Evolutionary conservation across 2,113 vertebrate species (phyloP), one percentile per base, ranked within the genome.

Genomic region (Diadophis punctatus): DNA sequence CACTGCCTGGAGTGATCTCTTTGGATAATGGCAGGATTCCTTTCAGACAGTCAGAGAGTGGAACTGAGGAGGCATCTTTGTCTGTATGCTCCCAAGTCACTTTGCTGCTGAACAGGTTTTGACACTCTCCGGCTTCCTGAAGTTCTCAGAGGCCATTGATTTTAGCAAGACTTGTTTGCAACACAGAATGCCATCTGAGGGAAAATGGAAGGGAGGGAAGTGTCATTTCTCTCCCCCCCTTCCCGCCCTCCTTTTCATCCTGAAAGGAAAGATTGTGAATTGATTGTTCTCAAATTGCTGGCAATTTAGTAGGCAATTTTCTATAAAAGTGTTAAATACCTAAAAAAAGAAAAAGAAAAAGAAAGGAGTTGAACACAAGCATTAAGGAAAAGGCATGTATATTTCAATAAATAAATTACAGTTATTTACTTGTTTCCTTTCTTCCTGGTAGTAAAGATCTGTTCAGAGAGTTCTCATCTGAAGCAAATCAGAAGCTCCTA

Each of bases 121-220:
- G 93, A 96, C 97, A 96, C 95, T 97, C 94, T 93, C 96, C 94
- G 94, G 85, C 90, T 96, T 96, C 97, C 97, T 97, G 96, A 97
- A 97, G 96, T 96, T 96, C 94, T 95, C 94, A 96, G 95, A 95
- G 95, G 96, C 93, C 94, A 95, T 87, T 97, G 96, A 97, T 97
- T 97, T 96, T 96, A 96, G 95, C 0, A 1, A 95, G 95, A 95
- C 94, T 96, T 97, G 95, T 96, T 97, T 97, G 97, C 96, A 93
- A 94, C 94, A 80, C 96, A 90, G 94, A 58, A 94, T 96, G 97
- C 96, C 90, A 95, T 95, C 96, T 96, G 94, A 97, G 63, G 94
- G 94, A 97, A 97, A 96, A 93, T 49, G 93, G 96, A 88, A 95
- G 96, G 96, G 96, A 95, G 95, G 96, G 95, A 96, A 95, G 93